Percentiles rank a stretch among this genome's conserved stretches.
These are phyloP conservation scores for Ianthella basta DNA, from an alignment of 37 sponge, comb jelly and placozoan genomes.

Conservation along the genomic window DNA sequence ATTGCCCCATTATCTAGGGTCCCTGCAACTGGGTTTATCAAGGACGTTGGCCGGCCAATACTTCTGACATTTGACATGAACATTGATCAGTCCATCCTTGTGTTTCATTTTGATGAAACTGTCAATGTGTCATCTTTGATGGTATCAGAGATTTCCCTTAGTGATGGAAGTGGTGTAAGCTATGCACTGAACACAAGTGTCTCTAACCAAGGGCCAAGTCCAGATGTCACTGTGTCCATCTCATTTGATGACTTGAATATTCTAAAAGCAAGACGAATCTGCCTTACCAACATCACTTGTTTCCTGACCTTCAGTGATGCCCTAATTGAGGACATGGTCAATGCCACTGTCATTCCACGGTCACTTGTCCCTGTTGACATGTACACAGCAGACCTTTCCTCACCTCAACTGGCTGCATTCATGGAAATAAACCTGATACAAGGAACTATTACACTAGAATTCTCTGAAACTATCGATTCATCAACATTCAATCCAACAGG, in stretches of 20 bases:
- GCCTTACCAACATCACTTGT: conserved; percentile 57
- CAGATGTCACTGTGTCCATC: conserved; percentile 46
- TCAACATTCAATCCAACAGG: conserved; percentile 64
- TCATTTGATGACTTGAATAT: conserved; percentile 69
- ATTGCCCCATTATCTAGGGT: conserved; percentile 11
- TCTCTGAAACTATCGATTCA: conserved; percentile 81
- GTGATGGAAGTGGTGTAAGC: conserved; percentile 2
- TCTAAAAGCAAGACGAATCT: conserved; percentile 66
- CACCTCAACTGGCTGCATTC: conserved; percentile 67
- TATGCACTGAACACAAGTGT: conserved; percentile 58
- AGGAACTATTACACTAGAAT: conserved; percentile 60
- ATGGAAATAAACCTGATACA: conserved; percentile 56
- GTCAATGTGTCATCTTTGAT: conserved; percentile 68
- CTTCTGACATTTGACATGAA: conserved; percentile 59
- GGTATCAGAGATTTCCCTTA: conserved; percentile 51
- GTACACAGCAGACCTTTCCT: conserved; percentile 50
- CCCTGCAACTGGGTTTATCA: conserved; percentile 54
- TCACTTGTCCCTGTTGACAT: background rate
- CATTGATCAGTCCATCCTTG: conserved; percentile 42
- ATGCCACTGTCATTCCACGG: conserved; percentile 46
- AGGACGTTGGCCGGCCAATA: conserved; percentile 58
- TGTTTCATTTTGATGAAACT: conserved; percentile 83
- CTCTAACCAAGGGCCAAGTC: conserved; percentile 42
- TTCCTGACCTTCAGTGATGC: conserved; percentile 59
- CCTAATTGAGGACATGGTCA: conserved; percentile 68